Percentiles rank a stretch among this genome's conserved stretches.
These are phyloP conservation scores for Megalurothrips usitatus DNA, from an alignment of 2,888 invertebrate genomes.

Conservation along the genomic window DNA sequence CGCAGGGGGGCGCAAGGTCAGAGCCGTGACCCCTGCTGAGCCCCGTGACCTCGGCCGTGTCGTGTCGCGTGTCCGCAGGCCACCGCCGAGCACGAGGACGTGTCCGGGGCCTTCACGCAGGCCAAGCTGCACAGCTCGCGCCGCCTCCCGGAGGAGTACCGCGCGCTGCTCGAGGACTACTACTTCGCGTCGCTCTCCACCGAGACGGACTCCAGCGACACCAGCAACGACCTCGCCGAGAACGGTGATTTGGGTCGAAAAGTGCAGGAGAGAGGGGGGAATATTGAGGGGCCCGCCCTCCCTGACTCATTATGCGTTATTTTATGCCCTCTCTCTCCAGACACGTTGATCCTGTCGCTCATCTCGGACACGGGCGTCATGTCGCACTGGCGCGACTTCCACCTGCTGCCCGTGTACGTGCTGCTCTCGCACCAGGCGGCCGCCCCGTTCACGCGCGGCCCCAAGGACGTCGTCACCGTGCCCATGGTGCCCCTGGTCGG, in stretches of 20 bases:
- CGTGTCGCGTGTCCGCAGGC: background rate
- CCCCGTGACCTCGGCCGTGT: too few relatives aligned
- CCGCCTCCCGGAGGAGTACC: background rate
- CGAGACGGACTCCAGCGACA: background rate
- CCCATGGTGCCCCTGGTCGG: conserved; percentile 44
- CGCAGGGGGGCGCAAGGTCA: too few relatives aligned
- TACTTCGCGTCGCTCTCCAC: background rate
- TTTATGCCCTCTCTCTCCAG: background rate
- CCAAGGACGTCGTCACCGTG: conserved; percentile 39
- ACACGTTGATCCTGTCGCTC: conserved; percentile 38
- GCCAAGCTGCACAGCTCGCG: conserved; percentile 19
- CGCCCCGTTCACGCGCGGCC: conserved; percentile 39
- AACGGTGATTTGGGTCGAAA: background rate
- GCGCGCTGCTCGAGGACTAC: conserved; percentile 5
- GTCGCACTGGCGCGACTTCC: conserved; percentile 43
- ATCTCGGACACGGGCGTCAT: conserved; percentile 43
- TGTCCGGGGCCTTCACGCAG: conserved; percentile 4
- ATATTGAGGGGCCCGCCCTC: background rate
- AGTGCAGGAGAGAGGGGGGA: too few relatives aligned
- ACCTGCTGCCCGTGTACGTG: conserved; percentile 42
- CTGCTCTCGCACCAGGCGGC: conserved; percentile 42
- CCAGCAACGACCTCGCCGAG: background rate
- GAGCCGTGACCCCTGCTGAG: background rate
- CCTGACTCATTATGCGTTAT: too few relatives aligned
- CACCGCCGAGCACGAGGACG: conserved; percentile 9